Evolutionary conservation across 2,797 vertebrate species (phyloP).

Genomic region (Podargus strigoides): DNA sequence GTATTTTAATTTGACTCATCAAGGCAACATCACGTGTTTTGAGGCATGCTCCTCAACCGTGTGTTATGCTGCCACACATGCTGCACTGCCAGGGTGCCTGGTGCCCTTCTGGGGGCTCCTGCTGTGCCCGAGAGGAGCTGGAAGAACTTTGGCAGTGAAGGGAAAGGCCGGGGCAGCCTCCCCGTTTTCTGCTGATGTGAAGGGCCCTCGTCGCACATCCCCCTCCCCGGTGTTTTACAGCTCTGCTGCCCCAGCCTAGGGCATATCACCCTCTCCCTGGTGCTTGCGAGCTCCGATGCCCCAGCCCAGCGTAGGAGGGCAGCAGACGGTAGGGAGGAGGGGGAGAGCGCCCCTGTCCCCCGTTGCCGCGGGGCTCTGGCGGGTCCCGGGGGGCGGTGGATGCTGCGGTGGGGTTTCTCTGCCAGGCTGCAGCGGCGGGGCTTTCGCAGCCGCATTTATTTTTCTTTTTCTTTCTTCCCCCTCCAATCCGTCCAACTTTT

Average conservation of each 20-base stretch:
- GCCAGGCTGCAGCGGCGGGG: neutral
- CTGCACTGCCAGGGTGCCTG: neutral
- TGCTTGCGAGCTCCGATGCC: neutral
- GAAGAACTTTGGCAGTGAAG: neutral
- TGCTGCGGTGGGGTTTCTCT: neutral
- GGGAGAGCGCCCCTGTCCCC: neutral
- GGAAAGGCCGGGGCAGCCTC: neutral
- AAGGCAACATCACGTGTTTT: neutral
- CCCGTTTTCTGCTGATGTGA: neutral
- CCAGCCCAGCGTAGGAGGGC: neutral
- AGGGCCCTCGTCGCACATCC: no score
- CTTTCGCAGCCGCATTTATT: neutral
- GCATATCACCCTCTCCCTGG: no score
- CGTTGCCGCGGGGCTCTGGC: neutral
- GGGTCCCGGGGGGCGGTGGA: neutral
- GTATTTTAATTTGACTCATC: neutral
- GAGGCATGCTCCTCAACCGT: accelerated
- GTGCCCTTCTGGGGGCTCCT: neutral
- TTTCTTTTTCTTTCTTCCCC: no score
- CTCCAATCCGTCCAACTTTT: neutral
- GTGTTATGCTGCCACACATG: accelerated
- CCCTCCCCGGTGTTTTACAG: no score
- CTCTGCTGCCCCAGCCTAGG: neutral
- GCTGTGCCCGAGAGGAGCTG: neutral
- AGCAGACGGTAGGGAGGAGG: neutral